These are phyloP conservation scores for Callipepla californica DNA, from an alignment of 2,113 vertebrate genomes.

Conservation along the genomic window DNA sequence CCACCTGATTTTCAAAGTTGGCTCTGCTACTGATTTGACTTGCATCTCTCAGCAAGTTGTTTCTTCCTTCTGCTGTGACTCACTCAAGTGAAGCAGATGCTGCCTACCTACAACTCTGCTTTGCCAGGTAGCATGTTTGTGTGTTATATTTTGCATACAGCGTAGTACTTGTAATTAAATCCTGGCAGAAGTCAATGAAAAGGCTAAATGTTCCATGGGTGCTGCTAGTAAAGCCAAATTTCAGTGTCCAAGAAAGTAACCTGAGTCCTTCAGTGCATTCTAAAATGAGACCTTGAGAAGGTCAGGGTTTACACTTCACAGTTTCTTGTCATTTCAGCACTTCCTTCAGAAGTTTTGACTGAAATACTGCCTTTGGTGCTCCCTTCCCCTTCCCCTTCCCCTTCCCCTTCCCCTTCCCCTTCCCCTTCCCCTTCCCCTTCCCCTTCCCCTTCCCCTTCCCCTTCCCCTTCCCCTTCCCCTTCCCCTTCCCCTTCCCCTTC, in stretches of 20 bases:
- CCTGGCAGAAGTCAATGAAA: background rate
- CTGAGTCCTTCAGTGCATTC: background rate
- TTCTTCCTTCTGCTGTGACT: conserved; percentile 7
- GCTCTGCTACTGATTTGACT: background rate
- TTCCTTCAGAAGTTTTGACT: background rate
- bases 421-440: no score
- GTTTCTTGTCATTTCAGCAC: background rate
- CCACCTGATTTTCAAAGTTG: background rate
- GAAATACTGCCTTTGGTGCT: background rate
- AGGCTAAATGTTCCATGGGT: background rate
- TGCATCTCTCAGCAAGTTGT: background rate
- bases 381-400: no score
- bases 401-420: no score
- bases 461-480: no score
- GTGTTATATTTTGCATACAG: background rate
- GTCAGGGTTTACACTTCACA: background rate
- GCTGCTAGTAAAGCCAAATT: conserved; percentile 9
- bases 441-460: no score
- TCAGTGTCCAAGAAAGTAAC: conserved; percentile 13
- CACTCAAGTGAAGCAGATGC: background rate
- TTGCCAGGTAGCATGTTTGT: background rate
- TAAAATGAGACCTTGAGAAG: background rate
- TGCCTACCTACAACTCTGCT: background rate
- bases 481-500: no score
- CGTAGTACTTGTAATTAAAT: background rate